phyloP scores from a whole-genome alignment of 2,797 vertebrate genomes.

The Peromyscus nudipes region DNA sequence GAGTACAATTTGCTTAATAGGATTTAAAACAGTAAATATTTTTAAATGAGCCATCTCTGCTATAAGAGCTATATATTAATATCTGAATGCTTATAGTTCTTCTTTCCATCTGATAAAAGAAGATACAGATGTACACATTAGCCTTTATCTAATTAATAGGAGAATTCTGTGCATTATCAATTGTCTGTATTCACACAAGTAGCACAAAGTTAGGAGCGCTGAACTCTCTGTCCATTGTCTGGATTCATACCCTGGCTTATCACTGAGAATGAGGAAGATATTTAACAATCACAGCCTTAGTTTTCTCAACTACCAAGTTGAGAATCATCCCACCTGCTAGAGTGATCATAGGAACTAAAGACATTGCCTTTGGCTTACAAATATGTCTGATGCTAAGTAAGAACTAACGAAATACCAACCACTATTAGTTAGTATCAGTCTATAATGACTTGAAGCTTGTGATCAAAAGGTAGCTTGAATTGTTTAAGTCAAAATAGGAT shows the following conservation, averaged over 20 bases:
- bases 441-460: slow-evolving; percentile 51
- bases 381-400: neutral
- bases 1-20: slow-evolving; percentile 17
- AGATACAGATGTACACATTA: neutral
- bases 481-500: slow-evolving; percentile 67
- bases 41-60: neutral
- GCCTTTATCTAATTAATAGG: neutral
- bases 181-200: neutral
- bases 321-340: neutral
- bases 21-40: slow-evolving; percentile 36
- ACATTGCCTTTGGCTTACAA: slow-evolving; percentile 21
- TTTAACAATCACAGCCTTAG: neutral
- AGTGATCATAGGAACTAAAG: neutral
- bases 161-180: neutral
- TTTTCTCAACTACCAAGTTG: slow-evolving; percentile 38
- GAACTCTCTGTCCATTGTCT: neutral
- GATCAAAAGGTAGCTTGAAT: slow-evolving; percentile 48
- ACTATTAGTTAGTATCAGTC: slow-evolving; percentile 13
- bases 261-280: neutral
- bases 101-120: slow-evolving; percentile 30
- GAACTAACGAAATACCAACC: slow-evolving; percentile 20
- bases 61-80: neutral
- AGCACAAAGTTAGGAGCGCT: neutral
- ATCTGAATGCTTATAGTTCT: neutral
- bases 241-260: neutral